Evolutionary conservation across 2,797 vertebrate genomes (phyloP).

Genomic region (Pseudocheirus occidentalis): DNA sequence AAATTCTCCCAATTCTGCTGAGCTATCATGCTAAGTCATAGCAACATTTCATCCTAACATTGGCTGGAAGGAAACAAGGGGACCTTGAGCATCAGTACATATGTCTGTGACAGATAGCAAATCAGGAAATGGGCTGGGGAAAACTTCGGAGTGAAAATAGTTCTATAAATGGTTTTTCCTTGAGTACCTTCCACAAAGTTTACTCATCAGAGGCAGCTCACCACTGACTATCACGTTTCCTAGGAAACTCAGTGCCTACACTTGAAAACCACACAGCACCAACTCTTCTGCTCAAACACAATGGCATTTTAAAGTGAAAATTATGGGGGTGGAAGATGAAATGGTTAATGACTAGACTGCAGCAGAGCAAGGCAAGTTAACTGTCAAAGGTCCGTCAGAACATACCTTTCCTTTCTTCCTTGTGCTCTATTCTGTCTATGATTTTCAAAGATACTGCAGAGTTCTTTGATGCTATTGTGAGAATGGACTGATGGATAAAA

Average conservation of each 20-base stretch:
- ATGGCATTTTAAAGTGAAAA: constrained; percentile 62
- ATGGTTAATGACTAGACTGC: constrained; percentile 57
- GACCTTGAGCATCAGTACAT: constrained; percentile 13
- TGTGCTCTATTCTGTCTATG: constrained; percentile 7
- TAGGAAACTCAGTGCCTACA: constrained; percentile 71
- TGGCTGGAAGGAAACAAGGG: not conserved
- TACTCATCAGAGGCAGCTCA: constrained; percentile 41
- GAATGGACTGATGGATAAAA: not conserved
- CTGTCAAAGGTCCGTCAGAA: not conserved
- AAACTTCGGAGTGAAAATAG: constrained; percentile 19
- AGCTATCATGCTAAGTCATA: not conserved
- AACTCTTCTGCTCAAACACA: constrained; percentile 46
- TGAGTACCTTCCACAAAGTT: constrained; percentile 55
- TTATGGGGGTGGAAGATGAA: constrained; percentile 60
- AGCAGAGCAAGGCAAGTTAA: constrained; percentile 5
- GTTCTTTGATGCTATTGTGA: constrained; percentile 13
- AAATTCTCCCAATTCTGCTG: not conserved
- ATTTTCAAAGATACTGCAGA: not conserved
- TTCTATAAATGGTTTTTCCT: constrained; percentile 47
- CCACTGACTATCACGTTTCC: constrained; percentile 66
- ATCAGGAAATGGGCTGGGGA: constrained; percentile 27
- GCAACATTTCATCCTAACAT: not conserved
- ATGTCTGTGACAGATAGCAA: constrained; percentile 35
- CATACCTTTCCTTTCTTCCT: not conserved
- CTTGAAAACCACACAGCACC: constrained; percentile 60